Evolutionary conservation across 2,797 vertebrate genomes (phyloP), one percentile per base, ranked within the genome.

Genomic region (Sebastes nivosus): DNA sequence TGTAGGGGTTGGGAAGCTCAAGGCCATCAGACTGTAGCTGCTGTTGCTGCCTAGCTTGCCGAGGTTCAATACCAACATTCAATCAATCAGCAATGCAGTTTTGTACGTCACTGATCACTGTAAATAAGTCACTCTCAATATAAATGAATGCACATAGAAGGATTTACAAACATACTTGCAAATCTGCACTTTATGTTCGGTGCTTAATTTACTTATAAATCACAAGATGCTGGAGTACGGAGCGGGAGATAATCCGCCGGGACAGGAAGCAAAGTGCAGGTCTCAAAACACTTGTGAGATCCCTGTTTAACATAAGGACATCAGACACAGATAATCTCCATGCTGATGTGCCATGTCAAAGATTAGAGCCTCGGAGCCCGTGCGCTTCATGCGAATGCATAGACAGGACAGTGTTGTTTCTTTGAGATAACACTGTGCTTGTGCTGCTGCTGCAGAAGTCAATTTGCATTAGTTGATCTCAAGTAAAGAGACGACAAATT

Each of bases 241-340:
- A 72, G 63, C 30, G 32, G 42, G 42, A 46, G 42, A 46, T 46
- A 46, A 46, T 46, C 42, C 7, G 16, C 42, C 2, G 38, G 68
- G 79, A 61, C 61, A 61, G 67, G 67, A 55, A 34, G 76, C 57
- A 68, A 66, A 82, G 58, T 8, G 50, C 34, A 38, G 67, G 50
- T 59, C 67, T 78, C 27, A 32, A 13, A 86, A 61, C 38, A 69
- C 63, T 81, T 42, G 36, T 63, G 52, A 72, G 63, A 77, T 79
- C 3, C 5, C 61, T 75, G 81, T 84, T 86, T 66, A 74, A 82
- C 78, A 82, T 67, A 77, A 79, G 67, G 63, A 77, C 72, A 71
- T 84, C 72, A 85, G 84, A 82, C 57, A 59, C 72, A 76, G 72
- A 84, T 86, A 76, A 81, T 81, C 69, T 80, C 29, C 30, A n/a